phyloP scores from a whole-genome alignment of 2,113 vertebrate genomes.

The Hydropotes inermis region DNA sequence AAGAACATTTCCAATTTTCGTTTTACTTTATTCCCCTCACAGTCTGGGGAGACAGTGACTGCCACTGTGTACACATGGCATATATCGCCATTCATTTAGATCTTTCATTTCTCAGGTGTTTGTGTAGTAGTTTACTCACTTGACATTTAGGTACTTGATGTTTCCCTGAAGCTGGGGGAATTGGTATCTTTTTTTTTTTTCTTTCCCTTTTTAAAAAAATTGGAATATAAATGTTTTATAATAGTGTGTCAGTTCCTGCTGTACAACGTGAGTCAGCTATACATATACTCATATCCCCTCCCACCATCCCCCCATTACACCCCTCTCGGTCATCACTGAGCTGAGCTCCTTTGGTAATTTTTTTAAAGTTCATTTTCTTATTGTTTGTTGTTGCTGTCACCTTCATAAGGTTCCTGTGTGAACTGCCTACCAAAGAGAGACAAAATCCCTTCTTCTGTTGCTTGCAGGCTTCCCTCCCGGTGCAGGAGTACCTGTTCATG shows the following conservation, averaged over 20 bases:
- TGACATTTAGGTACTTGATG: not conserved
- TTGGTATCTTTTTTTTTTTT: not conserved
- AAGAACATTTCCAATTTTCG: not conserved
- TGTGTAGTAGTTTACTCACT: not conserved
- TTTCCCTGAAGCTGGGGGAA: not conserved
- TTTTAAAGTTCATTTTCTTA: not conserved
- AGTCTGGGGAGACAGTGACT: not conserved
- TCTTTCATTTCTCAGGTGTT: not conserved
- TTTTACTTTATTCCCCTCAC: not conserved
- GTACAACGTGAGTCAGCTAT: not conserved
- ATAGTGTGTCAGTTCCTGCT: not conserved
- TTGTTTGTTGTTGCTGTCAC: not conserved
- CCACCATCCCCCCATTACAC: not conserved
- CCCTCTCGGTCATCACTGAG: not conserved
- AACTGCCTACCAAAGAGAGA: not conserved
- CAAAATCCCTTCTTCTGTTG: not conserved
- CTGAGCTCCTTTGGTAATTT: not conserved
- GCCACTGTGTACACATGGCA: not conserved
- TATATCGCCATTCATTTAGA: not conserved
- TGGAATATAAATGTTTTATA: not conserved
- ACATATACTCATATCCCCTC: not conserved
- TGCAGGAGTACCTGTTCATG: conserved; percentile 97
- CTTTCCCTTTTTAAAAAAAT: not conserved
- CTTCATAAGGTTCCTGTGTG: not conserved
- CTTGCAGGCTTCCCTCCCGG: conserved; percentile 92